Percentiles rank a stretch among this genome's conserved stretches.
These are phyloP conservation scores for Drosophila maculinotata DNA, from an alignment of 2,888 invertebrate species.

Conservation along the genomic window DNA sequence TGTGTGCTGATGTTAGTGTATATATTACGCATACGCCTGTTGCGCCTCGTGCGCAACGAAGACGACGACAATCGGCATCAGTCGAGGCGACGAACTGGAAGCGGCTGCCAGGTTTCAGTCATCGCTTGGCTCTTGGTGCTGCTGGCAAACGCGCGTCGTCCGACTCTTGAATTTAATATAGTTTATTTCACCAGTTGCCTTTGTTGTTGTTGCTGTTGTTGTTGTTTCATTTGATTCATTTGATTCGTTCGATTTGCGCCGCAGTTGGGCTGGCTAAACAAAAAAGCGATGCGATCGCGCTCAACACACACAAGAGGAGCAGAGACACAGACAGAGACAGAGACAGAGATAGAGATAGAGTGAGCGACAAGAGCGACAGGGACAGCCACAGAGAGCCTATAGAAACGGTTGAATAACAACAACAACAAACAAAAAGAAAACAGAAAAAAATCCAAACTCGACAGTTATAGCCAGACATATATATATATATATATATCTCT, in stretches of 20 bases:
- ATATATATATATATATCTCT: slow-evolving; percentile 7
- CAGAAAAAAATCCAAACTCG: slow-evolving; percentile 1
- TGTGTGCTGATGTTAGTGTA: too few species aligned
- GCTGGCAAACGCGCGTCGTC: slow-evolving; percentile 11
- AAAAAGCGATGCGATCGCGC: slow-evolving; percentile 51
- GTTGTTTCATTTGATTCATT: slow-evolving; percentile 12
- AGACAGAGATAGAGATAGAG: slow-evolving; percentile 1
- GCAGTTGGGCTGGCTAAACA: slow-evolving; percentile 42
- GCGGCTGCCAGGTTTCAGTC: slow-evolving; percentile 35
- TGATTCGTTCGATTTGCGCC: slow-evolving; percentile 34
- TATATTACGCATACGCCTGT: slow-evolving; percentile 54
- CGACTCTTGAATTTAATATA: slow-evolving; percentile 3
- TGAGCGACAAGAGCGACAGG: slow-evolving; percentile 11
- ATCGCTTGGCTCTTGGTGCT: slow-evolving; percentile 34
- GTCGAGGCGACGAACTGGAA: slow-evolving; percentile 19
- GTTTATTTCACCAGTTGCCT: too few species aligned
- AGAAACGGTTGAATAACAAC: slow-evolving; percentile 39
- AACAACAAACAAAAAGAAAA: background rate
- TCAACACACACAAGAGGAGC: slow-evolving; percentile 13
- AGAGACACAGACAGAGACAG: slow-evolving; percentile 15
- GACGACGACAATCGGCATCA: slow-evolving; percentile 26
- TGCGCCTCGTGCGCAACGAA: slow-evolving; percentile 55
- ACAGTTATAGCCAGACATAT: slow-evolving; percentile 6
- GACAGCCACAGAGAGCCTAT: slow-evolving; percentile 20
- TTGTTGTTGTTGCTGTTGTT: slow-evolving; percentile 3